Evolutionary conservation across 2,113 vertebrate species (phyloP).

Genomic region (Bos indicus): DNA sequence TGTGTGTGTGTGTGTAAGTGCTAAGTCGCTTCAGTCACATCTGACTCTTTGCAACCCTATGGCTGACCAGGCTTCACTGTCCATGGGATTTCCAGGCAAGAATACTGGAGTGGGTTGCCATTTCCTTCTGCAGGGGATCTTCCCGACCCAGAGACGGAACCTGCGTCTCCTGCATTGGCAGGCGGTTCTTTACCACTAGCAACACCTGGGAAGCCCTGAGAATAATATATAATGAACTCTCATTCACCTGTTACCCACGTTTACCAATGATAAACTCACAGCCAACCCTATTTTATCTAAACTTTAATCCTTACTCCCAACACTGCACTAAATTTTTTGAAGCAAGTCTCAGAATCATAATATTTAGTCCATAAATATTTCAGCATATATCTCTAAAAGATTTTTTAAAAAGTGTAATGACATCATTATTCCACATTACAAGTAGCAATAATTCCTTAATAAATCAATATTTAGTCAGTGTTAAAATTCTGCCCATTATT

Average conservation of each 20-base stretch:
- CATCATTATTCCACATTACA: background rate
- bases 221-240: background rate
- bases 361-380: background rate
- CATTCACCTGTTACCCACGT: background rate
- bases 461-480: background rate
- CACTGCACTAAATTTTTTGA: background rate
- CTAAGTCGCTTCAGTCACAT: background rate
- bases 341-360: background rate
- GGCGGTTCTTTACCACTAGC: background rate
- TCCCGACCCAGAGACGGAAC: background rate
- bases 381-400: background rate
- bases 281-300: background rate
- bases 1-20: background rate
- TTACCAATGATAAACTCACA: background rate
- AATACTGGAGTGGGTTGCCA: background rate
- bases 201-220: background rate
- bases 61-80: background rate
- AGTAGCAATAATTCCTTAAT: slow-evolving; percentile 1
- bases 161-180: background rate
- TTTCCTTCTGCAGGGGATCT: background rate
- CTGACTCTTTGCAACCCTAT: background rate
- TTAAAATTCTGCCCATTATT: background rate
- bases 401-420: background rate
- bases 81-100: background rate
- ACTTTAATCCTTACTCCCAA: background rate